Evolutionary conservation across 2,113 vertebrate genomes (phyloP), one percentile per base, ranked within the genome.

Genomic region (Burhinus bistriatus): DNA sequence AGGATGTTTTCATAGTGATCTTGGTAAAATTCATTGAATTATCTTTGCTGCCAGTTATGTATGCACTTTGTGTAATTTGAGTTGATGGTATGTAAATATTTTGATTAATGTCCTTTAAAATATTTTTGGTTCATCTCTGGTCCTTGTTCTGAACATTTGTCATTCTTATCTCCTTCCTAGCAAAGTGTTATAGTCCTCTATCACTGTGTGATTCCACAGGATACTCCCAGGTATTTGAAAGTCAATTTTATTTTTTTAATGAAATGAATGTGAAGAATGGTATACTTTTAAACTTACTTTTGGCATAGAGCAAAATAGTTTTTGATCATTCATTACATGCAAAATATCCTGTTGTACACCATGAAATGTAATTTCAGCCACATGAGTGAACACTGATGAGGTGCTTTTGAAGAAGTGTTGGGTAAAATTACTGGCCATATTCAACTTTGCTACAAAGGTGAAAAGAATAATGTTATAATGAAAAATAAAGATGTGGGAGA

Each of bases 351-450:
- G 44, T 89, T 85, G 36, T 70, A 72, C 38, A 47, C 68, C 73
- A 54, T 89, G 61, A 96, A 97, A 95, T 72, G 10, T 70, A 83
- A 94, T 95, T 96, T 93, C 59, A 91, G 92, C 40, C 93, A 94
- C 82, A 87, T 92, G 91, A 95, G 36, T 85, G 70, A 96, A 79
- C 80, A 73, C 15, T 83, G 77, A 91, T 94, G 78, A 96, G 49
- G n/a, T 91, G 38, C 32, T 84, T 95, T 83, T 93, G 73, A 94
- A 90, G 85, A 90, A 91, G 30, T 36, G 6, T 69, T 85, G 71
- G 25, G 51, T 78, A 83, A 94, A 96, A 95, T 96, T 94, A 64
- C 64, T 52, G n/a, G 22, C 57, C 64, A 11, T 81, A 66, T 92
- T 95, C 87, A 83, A 70, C 9, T 92, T 93, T 89, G 40, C 32